Evolutionary conservation across 2,888 invertebrate species (phyloP), one percentile per base, ranked within the genome.

Genomic region (Drosophila siamana): DNA sequence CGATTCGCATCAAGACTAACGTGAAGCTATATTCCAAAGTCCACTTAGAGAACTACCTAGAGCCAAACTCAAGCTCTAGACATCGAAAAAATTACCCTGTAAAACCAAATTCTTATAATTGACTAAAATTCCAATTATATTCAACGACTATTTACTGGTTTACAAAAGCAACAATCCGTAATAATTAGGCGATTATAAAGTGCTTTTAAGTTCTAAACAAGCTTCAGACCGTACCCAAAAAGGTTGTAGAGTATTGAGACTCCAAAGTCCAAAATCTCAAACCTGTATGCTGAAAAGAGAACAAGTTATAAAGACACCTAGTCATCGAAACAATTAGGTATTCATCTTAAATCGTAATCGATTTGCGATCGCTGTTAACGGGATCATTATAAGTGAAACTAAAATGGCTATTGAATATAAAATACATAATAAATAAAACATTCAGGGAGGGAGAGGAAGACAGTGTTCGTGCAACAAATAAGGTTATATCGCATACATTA

Each of bases 401-500:
- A 55, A 55, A 24, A n/a, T 4, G 36, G 44, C 40, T 48, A 48
- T 43, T 36, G 47, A 16, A 46, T 19, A 38, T 36, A 41, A 69
- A 52, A 64, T 36, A 40, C 3, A 19, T 3, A 1, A 19, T 30
- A n/a, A 62, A 43, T 47, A 43, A 41, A 52, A 69, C 24, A 50
- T 56, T 54, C 54, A 5, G 7, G n/a, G n/a, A n/a, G n/a, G n/a
- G n/a, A n/a, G n/a, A n/a, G n/a, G n/a, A n/a, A n/a, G n/a, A 4
- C 15, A 44, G 60, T 28, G 28, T 64, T 56, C 82, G 63, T 79
- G 83, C 73, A 64, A 66, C 66, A 74, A 59, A 70, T 69, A 61
- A 33, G 41, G 47, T 73, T 67, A 48, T 61, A 62, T 82, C 63
- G 69, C 57, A 82, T 87, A 80, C 88, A 83, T 83, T 72, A 77